phyloP scores from a whole-genome alignment of 2,888 invertebrate species.

The Andrena minutula region DNA sequence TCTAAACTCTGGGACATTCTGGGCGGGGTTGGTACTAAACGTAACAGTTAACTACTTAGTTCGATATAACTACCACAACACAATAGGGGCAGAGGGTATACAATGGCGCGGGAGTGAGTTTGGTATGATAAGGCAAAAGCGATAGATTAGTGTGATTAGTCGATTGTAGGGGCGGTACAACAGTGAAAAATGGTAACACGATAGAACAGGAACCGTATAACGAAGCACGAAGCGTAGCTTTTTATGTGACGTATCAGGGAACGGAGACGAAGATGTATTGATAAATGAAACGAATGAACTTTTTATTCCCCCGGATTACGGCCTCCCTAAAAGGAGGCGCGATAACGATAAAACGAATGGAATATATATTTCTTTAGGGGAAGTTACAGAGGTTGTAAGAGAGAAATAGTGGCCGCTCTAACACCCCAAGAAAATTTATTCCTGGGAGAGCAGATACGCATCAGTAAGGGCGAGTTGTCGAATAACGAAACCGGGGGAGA shows the following conservation, averaged over 20 bases:
- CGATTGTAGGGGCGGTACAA: not conserved
- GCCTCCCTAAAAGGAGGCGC: slow-evolving; percentile 9
- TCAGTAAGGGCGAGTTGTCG: slow-evolving; percentile 7
- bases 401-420: not conserved
- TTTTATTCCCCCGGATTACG: slow-evolving; percentile 51
- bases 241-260: not conserved
- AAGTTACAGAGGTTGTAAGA: not conserved
- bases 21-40: no score
- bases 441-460: not conserved
- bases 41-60: no score
- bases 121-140: not conserved
- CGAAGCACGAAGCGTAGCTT: slow-evolving; percentile 1
- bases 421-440: slow-evolving; percentile 17
- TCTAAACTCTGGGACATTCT: not conserved
- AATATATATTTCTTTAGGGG: slow-evolving; percentile 27
- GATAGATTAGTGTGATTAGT: slow-evolving; percentile 2
- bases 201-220: not conserved
- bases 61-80: no score
- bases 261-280: slow-evolving; percentile 31
- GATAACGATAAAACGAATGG: slow-evolving; percentile 49
- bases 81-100: not conserved
- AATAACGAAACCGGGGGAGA: not conserved
- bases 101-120: not conserved
- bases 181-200: not conserved
- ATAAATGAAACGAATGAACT: slow-evolving; percentile 55